Evolutionary conservation across 2,797 vertebrate species (phyloP).

Genomic region (Channallabes apus): DNA sequence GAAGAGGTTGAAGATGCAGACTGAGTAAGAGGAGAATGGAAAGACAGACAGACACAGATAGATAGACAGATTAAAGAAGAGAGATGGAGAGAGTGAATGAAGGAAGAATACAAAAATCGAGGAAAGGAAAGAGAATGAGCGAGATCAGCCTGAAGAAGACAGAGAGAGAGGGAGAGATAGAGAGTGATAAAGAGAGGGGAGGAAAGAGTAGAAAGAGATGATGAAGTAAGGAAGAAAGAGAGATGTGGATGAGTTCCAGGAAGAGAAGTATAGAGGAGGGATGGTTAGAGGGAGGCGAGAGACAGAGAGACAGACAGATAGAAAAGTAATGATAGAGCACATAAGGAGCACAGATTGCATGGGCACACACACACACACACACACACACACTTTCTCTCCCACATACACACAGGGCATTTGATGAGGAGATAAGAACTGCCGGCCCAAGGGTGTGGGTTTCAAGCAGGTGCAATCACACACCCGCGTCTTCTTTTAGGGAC

Average conservation of each 20-base stretch:
- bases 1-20: background rate
- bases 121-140: background rate
- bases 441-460: constrained; percentile 72
- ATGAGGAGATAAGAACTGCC: constrained; percentile 67
- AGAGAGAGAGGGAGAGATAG: background rate
- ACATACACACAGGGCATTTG: constrained; percentile 34
- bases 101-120: background rate
- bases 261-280: background rate
- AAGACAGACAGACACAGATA: too few species aligned
- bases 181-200: background rate
- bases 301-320: background rate
- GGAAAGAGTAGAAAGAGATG: background rate
- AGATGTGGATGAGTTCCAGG: background rate
- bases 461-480: constrained; percentile 75
- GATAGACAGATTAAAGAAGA: background rate
- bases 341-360: constrained; percentile 48
- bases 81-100: background rate
- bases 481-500: constrained; percentile 61
- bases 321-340: background rate
- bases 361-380: constrained; percentile 36
- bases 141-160: too few species aligned
- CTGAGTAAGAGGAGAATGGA: too few species aligned
- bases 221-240: background rate
- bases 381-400: background rate
- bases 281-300: background rate